phyloP scores from a whole-genome alignment of 2,888 invertebrate species.

The Spisula subtruncata region DNA sequence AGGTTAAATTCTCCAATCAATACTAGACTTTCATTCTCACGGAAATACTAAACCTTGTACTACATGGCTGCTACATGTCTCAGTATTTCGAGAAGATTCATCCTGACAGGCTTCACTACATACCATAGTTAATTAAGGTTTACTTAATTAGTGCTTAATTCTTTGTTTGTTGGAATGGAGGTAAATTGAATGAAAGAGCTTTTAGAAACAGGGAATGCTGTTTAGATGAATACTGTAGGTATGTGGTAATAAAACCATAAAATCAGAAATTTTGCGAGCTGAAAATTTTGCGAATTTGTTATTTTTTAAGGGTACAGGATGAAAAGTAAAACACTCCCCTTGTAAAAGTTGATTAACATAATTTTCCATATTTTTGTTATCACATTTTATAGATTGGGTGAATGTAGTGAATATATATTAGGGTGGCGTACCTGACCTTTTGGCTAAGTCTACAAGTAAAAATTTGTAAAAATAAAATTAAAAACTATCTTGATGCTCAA shows the following conservation, averaged over 20 bases:
- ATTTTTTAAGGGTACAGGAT: too few species aligned
- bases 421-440: too few species aligned
- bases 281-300: not conserved
- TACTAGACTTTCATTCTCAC: not conserved
- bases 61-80: not conserved
- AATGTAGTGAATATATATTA: too few species aligned
- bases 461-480: too few species aligned
- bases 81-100: not conserved
- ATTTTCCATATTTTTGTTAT: too few species aligned
- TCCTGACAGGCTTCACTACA: not conserved
- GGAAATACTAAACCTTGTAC: not conserved
- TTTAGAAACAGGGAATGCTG: not conserved
- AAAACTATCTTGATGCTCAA: too few species aligned
- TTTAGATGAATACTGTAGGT: not conserved
- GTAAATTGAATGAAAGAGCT: not conserved
- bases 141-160: constrained; percentile 24
- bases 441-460: too few species aligned
- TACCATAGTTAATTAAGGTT: constrained; percentile 3
- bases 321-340: too few species aligned
- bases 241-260: not conserved
- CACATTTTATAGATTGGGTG: too few species aligned
- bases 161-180: not conserved
- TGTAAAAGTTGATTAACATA: not conserved
- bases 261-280: too few species aligned
- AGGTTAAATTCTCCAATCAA: too few species aligned